These are phyloP conservation scores for Aporophyla nigra DNA, from an alignment of 2,888 invertebrate species.

Conservation along the genomic window DNA sequence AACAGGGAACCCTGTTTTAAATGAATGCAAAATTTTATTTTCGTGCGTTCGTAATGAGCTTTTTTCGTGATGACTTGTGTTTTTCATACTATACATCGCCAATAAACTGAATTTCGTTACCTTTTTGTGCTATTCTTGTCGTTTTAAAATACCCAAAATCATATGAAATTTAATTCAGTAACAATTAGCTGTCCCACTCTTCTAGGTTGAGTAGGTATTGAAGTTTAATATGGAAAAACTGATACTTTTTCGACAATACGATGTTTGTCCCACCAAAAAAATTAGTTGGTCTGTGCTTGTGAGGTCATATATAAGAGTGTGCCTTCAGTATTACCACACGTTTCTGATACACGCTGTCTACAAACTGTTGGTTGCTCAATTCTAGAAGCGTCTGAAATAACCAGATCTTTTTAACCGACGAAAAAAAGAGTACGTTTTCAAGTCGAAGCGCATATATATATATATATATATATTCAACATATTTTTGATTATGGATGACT, in stretches of 20 bases:
- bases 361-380: background rate
- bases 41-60: background rate
- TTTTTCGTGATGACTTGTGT: background rate
- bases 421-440: too few species aligned
- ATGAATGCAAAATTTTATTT: background rate
- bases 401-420: background rate
- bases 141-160: background rate
- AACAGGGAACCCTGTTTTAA: background rate
- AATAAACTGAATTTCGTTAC: background rate
- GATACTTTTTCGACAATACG: too few species aligned
- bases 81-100: background rate
- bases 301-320: too few species aligned
- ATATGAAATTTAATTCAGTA: background rate
- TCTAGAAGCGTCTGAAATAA: background rate
- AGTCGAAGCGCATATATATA: too few species aligned
- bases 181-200: background rate
- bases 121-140: background rate
- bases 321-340: background rate
- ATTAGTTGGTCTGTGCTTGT: too few species aligned
- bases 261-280: background rate
- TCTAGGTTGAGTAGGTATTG: background rate
- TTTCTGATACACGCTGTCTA: background rate
- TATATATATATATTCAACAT: too few species aligned
- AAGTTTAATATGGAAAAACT: background rate
- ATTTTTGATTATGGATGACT: too few species aligned